phyloP scores from a whole-genome alignment of 2,888 invertebrate species.

The Coenonympha arcania region DNA sequence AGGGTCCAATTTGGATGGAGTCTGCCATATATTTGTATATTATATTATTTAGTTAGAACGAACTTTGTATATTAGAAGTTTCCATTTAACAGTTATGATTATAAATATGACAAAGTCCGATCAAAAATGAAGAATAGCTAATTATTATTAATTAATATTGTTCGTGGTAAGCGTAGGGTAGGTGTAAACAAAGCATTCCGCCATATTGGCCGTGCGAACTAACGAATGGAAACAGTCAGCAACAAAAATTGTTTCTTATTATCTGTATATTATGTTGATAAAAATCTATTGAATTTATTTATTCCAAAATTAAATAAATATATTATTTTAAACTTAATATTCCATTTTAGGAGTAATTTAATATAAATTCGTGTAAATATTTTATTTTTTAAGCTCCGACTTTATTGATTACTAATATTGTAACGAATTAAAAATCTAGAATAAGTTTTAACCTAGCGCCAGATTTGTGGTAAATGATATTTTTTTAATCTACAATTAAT shows the following conservation, averaged over 20 bases:
- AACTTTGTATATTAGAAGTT: slow-evolving; percentile 3
- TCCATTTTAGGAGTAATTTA: slow-evolving; percentile 24
- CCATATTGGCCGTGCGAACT: slow-evolving; percentile 6
- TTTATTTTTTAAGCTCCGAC: slow-evolving; percentile 13
- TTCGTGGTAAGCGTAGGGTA: not conserved
- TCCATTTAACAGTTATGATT: not conserved
- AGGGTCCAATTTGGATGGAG: not conserved
- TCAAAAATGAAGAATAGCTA: not conserved
- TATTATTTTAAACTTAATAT: slow-evolving; percentile 25
- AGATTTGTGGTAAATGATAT: too few species aligned
- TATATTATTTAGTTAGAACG: slow-evolving; percentile 22
- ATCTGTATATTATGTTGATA: slow-evolving; percentile 35
- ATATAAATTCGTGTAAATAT: slow-evolving; percentile 24
- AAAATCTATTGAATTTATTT: slow-evolving; percentile 29
- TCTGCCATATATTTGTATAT: slow-evolving; percentile 28
- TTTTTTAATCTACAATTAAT: too few species aligned
- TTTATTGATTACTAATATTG: slow-evolving; percentile 3
- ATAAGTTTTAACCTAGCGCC: too few species aligned
- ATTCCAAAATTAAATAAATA: slow-evolving; percentile 34
- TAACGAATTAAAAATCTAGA: not conserved
- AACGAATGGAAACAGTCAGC: not conserved
- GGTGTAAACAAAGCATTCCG: not conserved
- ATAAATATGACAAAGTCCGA: not conserved
- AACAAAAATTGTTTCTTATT: slow-evolving; percentile 16
- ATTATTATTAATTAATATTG: not conserved